Conservation (phyloP, 2,797 vertebrate species). For the Parauchenoglanis ngamensis region DNA sequence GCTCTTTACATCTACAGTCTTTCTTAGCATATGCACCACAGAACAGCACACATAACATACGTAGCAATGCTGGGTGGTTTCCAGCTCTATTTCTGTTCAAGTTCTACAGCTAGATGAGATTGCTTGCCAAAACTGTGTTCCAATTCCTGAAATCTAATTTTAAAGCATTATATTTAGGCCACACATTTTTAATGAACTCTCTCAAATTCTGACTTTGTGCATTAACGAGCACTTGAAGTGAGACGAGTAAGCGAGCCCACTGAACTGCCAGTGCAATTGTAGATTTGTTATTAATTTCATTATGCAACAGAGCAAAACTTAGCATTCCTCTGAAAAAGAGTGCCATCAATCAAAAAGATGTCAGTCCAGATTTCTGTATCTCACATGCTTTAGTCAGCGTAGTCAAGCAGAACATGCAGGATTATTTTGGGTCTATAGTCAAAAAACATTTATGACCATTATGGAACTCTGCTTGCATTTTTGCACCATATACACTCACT, state of each 20-base stretch:
- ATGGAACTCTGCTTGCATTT: not conserved
- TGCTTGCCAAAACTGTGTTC: constrained; percentile 15
- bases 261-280: constrained; percentile 2
- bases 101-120: not conserved
- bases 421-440: not conserved
- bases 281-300: constrained; percentile 13
- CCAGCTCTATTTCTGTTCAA: not conserved
- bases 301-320: constrained; percentile 27
- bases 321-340: constrained; percentile 58
- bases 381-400: constrained; percentile 79
- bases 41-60: not conserved
- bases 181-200: constrained; percentile 19
- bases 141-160: constrained; percentile 40
- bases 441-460: not conserved
- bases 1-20: not conserved
- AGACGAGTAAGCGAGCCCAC: not conserved
- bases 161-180: constrained; percentile 32
- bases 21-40: constrained; percentile 67
- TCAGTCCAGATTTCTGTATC: constrained; percentile 77
- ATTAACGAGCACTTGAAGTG: constrained; percentile 19
- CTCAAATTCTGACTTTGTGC: constrained; percentile 26
- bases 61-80: not conserved
- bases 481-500: not conserved
- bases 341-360: constrained; percentile 78
- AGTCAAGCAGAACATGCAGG: constrained; percentile 66